phyloP scores from a whole-genome alignment of 2,797 vertebrate genomes.

The Hydrocynus forskahlii region DNA sequence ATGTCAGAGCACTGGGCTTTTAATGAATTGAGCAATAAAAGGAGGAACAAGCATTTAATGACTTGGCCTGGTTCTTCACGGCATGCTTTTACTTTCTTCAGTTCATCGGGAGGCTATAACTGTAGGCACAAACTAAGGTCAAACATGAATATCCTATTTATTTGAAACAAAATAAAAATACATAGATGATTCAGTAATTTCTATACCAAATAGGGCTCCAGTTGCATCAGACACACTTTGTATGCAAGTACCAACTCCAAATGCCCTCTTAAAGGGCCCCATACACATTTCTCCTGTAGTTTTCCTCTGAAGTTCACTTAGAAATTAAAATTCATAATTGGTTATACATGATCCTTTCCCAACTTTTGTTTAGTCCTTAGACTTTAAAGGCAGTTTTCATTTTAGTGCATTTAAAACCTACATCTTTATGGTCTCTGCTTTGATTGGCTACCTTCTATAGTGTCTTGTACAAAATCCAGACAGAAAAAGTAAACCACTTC shows the following conservation, averaged over 20 bases:
- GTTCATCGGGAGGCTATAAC: not conserved
- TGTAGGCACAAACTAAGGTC: not conserved
- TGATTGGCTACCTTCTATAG: too few relatives aligned
- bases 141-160: not conserved
- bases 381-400: not conserved
- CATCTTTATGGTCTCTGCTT: too few relatives aligned
- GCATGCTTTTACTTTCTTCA: not conserved
- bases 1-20: slow-evolving; percentile 7
- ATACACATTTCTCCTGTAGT: too few relatives aligned
- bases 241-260: too few relatives aligned
- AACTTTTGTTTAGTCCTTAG: not conserved
- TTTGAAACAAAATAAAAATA: not conserved
- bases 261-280: not conserved
- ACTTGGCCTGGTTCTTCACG: not conserved
- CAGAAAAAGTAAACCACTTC: too few relatives aligned
- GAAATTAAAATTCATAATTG: too few relatives aligned
- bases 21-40: slow-evolving; percentile 26
- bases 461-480: too few relatives aligned
- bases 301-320: not conserved
- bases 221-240: not conserved
- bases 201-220: not conserved
- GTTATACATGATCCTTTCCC: not conserved
- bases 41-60: slow-evolving; percentile 8
- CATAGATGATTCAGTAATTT: not conserved
- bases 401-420: not conserved